phyloP scores from a whole-genome alignment of 2,888 invertebrate species.

The Cheilosia vulpina region DNA sequence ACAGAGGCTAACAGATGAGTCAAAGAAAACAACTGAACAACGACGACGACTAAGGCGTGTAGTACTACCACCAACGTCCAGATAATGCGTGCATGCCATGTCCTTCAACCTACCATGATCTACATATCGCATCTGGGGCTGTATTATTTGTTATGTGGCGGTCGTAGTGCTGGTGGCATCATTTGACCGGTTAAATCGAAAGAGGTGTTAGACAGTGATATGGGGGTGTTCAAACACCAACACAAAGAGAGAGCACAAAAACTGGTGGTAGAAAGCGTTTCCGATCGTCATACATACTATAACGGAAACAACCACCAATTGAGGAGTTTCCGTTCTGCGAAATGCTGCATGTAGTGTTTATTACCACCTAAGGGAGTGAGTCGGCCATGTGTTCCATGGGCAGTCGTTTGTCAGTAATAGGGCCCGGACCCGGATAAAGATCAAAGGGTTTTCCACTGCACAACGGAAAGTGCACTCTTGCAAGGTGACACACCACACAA shows the following conservation, averaged over 20 bases:
- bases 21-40: slow-evolving; percentile 37
- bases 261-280: slow-evolving; percentile 78
- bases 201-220: slow-evolving; percentile 66
- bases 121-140: slow-evolving; percentile 13
- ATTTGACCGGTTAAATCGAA: slow-evolving; percentile 60
- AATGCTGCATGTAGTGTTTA: slow-evolving; percentile 69
- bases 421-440: slow-evolving; percentile 69
- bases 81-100: slow-evolving; percentile 61
- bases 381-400: slow-evolving; percentile 56
- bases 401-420: slow-evolving; percentile 63
- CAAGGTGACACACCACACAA: slow-evolving; percentile 23
- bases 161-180: slow-evolving; percentile 35
- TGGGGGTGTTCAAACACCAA: slow-evolving; percentile 27
- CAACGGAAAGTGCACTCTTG: slow-evolving; percentile 24
- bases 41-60: slow-evolving; percentile 18
- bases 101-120: slow-evolving; percentile 23
- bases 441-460: slow-evolving; percentile 55
- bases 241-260: slow-evolving; percentile 60
- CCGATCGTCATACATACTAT: slow-evolving; percentile 82
- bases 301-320: slow-evolving; percentile 83
- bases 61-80: slow-evolving; percentile 7
- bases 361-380: slow-evolving; percentile 9
- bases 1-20: slow-evolving; percentile 38
- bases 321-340: slow-evolving; percentile 80
- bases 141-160: slow-evolving; percentile 52